phyloP scores from a whole-genome alignment of 2,797 vertebrate genomes.

The Chrosomus eos region DNA sequence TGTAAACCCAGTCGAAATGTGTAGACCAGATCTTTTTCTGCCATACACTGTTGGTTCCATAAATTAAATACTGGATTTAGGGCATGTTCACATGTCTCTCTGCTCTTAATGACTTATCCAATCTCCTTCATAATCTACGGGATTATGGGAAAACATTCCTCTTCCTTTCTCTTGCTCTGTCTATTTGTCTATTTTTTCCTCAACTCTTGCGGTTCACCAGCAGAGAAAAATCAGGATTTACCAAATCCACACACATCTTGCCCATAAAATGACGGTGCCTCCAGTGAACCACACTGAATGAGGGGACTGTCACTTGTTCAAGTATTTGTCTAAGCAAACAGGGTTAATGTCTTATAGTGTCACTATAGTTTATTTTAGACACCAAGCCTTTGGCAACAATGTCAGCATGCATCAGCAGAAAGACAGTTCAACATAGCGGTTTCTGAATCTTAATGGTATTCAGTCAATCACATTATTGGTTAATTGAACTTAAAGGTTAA shows the following conservation, averaged over 20 bases:
- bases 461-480: conserved; percentile 1
- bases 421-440: neutral
- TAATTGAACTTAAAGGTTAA: neutral
- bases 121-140: too few relatives aligned
- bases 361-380: conserved; percentile 33
- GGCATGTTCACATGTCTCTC: conserved; percentile 40
- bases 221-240: neutral
- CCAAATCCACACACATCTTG: neutral
- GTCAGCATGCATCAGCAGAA: conserved; percentile 32
- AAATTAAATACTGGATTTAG: conserved; percentile 47
- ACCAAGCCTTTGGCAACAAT: conserved; percentile 12
- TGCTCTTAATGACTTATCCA: neutral
- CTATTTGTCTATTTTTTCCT: neutral
- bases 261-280: neutral
- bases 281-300: neutral
- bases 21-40: neutral
- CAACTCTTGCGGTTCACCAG: neutral
- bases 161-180: neutral
- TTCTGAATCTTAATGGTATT: conserved; percentile 6
- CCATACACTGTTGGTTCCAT: conserved; percentile 61
- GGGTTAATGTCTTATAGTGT: conserved; percentile 28
- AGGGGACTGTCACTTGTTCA: conserved; percentile 10
- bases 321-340: conserved; percentile 25
- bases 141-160: conserved; percentile 36
- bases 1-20: neutral